Percentiles rank a stretch among this genome's conserved stretches.
These are phyloP conservation scores for Aselliscus stoliczkanus DNA, from an alignment of 2,797 vertebrate genomes.

Conservation along the genomic window DNA sequence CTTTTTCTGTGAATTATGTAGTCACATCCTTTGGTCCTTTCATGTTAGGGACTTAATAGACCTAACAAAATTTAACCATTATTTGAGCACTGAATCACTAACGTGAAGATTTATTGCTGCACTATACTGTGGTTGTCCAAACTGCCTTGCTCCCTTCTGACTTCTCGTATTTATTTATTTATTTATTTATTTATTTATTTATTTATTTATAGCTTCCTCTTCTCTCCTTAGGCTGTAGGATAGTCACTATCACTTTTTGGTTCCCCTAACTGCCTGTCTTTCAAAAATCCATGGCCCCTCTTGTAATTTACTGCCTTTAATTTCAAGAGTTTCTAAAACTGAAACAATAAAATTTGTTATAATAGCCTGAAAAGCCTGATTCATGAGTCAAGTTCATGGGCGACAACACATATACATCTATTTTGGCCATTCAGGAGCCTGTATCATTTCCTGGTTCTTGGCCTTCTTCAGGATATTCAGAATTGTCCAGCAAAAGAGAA, in stretches of 20 bases:
- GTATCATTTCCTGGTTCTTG: background rate
- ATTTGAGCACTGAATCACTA: background rate
- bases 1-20: background rate
- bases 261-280: background rate
- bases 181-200: too few relatives aligned
- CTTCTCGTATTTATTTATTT: background rate
- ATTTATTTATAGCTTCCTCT: background rate
- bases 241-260: background rate
- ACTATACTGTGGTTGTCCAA: background rate
- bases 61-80: background rate
- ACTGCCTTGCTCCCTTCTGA: background rate
- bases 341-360: background rate
- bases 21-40: background rate
- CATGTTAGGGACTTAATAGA: background rate
- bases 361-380: background rate
- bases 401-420: background rate
- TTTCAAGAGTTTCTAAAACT: conserved; percentile 19
- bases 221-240: background rate
- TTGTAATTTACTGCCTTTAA: background rate
- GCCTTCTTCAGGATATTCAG: background rate
- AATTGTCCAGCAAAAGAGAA: background rate
- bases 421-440: background rate
- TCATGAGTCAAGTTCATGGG: background rate
- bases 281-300: background rate
- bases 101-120: background rate